A percentile compares a stretch with the other conserved stretches of the same genome.
Evolutionary conservation across 2,797 vertebrate species (phyloP).

Genomic region (Hozukius guyotensis): DNA sequence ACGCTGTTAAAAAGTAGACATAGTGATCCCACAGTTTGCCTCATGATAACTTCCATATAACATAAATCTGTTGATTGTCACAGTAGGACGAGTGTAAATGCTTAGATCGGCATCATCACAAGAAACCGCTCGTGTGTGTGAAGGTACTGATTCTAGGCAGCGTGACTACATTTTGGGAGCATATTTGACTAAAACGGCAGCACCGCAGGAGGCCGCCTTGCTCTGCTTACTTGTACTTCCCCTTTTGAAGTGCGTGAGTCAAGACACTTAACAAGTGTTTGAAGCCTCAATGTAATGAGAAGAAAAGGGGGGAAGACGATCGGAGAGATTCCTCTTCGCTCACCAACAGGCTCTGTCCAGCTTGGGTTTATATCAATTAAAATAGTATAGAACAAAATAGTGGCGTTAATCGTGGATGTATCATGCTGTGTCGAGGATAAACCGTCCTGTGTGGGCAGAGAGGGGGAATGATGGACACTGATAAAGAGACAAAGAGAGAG

Average conservation of each 20-base stretch:
- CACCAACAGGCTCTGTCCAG: neutral
- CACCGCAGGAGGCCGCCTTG: neutral
- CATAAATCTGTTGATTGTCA: neutral
- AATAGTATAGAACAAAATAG: neutral
- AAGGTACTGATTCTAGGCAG: neutral
- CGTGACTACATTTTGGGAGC: neutral
- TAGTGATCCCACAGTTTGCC: neutral
- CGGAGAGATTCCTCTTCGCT: neutral
- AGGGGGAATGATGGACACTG: slow-evolving; percentile 11
- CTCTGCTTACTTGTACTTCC: slow-evolving; percentile 32
- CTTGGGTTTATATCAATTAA: slow-evolving; percentile 2
- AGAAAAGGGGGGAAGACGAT: neutral
- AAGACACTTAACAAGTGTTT: slow-evolving; percentile 42
- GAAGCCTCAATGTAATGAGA: slow-evolving; percentile 27
- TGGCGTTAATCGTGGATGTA: neutral
- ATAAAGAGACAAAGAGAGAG: slow-evolving; percentile 54
- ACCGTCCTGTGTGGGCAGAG: neutral
- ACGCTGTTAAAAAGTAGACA: neutral
- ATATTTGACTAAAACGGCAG: slow-evolving; percentile 20
- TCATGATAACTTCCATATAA: neutral
- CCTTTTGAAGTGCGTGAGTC: slow-evolving; percentile 47
- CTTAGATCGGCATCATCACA: slow-evolving; percentile 2
- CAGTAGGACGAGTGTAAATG: neutral
- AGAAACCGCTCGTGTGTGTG: neutral
- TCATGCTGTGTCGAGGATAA: neutral